A percentile compares a stretch with the other conserved stretches of the same genome.
phyloP scores from a whole-genome alignment of 2,888 invertebrate species.

The Itoplectis maculator region DNA sequence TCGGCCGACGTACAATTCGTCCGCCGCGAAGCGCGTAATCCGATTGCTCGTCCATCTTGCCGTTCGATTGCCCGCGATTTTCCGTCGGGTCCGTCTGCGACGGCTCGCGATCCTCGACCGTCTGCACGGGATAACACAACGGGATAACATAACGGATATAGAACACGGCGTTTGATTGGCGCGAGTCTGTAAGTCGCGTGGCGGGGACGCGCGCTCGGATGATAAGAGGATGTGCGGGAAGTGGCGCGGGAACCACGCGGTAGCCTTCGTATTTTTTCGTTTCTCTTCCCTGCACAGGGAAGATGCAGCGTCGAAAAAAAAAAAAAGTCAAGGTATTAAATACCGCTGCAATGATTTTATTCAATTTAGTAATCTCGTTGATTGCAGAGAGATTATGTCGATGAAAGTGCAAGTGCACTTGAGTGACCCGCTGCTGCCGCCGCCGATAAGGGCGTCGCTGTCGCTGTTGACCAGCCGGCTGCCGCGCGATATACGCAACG shows the following conservation, averaged over 20 bases:
- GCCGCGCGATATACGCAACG: neutral
- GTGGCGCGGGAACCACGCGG: slow-evolving; percentile 82
- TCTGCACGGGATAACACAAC: too few species aligned
- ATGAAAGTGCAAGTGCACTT: neutral
- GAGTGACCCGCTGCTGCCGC: neutral
- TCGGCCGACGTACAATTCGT: neutral
- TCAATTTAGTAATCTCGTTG: neutral
- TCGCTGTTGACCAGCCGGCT: neutral
- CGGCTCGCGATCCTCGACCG: too few species aligned
- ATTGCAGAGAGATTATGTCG: neutral
- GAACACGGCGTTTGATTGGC: slow-evolving; percentile 51
- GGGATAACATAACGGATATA: too few species aligned
- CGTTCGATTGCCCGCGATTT: neutral
- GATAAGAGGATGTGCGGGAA: slow-evolving; percentile 82
- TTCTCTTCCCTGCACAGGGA: slow-evolving; percentile 56
- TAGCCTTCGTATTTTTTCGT: slow-evolving; percentile 67
- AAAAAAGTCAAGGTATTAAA: neutral
- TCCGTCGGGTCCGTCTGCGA: neutral
- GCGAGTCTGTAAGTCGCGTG: slow-evolving; percentile 42
- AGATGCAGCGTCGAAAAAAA: slow-evolving; percentile 39
- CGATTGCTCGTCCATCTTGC: neutral
- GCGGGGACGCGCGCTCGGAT: slow-evolving; percentile 72
- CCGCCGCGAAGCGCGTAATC: neutral
- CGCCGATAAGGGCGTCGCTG: slow-evolving; percentile 30
- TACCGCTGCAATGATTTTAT: neutral